A percentile compares a stretch with the other conserved stretches of the same genome.
phyloP scores from a whole-genome alignment of 2,113 vertebrate species.

The Pelvicachromis taeniatus region DNA sequence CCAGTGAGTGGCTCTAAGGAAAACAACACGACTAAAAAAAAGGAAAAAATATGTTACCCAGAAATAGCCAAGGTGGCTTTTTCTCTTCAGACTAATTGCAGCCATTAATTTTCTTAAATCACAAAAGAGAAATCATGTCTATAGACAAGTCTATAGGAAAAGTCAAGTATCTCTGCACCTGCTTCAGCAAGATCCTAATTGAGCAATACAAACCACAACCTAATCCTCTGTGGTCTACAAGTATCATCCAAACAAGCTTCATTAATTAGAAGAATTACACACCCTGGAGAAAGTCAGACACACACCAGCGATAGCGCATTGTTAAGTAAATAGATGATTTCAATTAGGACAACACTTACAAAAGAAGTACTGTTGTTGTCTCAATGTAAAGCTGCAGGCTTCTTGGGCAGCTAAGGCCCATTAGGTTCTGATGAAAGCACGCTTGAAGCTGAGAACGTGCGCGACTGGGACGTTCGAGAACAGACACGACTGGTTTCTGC shows the following conservation, averaged over 20 bases:
- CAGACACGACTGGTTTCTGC: neutral
- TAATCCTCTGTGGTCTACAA: conserved; percentile 13
- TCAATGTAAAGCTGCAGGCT: conserved; percentile 6
- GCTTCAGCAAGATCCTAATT: conserved; percentile 4
- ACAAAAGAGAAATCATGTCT: neutral
- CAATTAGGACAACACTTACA: conserved; percentile 44
- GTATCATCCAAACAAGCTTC: conserved; percentile 9
- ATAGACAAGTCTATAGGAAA: neutral
- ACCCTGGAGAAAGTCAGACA: conserved; percentile 14
- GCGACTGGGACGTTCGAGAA: conserved; percentile 1
- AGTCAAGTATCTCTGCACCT: neutral
- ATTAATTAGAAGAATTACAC: conserved; percentile 42
- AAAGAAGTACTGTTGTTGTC: conserved; percentile 25
- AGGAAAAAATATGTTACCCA: neutral
- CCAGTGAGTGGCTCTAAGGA: neutral
- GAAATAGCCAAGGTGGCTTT: neutral
- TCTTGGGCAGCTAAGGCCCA: conserved; percentile 27
- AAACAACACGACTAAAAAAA: neutral
- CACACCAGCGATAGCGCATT: conserved; percentile 20
- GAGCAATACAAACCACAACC: neutral
- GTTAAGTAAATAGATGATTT: conserved; percentile 55
- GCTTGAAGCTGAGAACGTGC: conserved; percentile 7
- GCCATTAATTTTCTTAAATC: conserved; percentile 3
- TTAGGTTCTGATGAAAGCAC: conserved; percentile 19
- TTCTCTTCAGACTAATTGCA: neutral